Conservation (phyloP, 2,113 vertebrate genomes). For the Cacatua alba region DNA sequence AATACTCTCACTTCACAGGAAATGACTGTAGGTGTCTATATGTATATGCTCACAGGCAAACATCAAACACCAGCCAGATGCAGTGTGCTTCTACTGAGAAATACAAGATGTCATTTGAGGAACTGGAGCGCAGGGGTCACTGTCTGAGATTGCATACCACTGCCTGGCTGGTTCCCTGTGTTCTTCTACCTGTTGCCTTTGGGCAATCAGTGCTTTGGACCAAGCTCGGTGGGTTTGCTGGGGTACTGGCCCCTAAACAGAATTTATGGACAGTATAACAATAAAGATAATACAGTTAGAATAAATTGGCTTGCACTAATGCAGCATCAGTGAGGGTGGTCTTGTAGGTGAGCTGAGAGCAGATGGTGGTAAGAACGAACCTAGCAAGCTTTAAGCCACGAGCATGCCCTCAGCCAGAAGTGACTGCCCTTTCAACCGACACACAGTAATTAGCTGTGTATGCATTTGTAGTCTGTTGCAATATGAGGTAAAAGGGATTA, state of each 20-base stretch:
- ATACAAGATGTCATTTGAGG: background rate
- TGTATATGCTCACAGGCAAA: background rate
- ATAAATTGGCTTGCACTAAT: background rate
- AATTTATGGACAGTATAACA: background rate
- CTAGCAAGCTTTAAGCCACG: background rate
- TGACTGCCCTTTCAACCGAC: constrained; percentile 63
- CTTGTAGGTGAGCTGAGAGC: background rate
- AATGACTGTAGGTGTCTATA: background rate
- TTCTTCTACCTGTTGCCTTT: background rate
- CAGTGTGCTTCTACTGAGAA: background rate
- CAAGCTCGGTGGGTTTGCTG: background rate
- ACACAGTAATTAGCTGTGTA: constrained; percentile 55
- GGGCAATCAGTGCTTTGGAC: background rate
- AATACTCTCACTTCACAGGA: background rate
- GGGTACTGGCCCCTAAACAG: background rate
- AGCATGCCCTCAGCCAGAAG: constrained; percentile 18
- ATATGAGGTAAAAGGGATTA: constrained; percentile 70
- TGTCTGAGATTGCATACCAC: background rate
- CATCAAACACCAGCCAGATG: background rate
- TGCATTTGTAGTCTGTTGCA: constrained; percentile 70
- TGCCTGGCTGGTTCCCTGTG: background rate
- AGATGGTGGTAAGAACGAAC: background rate
- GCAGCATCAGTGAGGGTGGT: background rate
- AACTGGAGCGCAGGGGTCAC: background rate
- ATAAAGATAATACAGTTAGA: background rate